phyloP scores from a whole-genome alignment of 2,113 vertebrate species.

The Nesogale talazaci region DNA sequence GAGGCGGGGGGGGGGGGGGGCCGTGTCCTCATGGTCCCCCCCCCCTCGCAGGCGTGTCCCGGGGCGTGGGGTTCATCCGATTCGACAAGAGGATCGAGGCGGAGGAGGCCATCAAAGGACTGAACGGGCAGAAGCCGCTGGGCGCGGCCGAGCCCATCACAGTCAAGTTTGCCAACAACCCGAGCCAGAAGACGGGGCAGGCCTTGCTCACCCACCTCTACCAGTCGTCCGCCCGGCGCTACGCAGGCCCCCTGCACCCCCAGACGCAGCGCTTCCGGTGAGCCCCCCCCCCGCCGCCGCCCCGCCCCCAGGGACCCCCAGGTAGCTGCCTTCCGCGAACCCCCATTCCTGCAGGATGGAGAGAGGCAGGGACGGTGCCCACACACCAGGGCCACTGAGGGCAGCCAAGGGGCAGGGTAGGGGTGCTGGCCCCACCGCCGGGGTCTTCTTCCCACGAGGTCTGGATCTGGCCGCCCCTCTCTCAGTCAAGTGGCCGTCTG shows the following conservation, averaged over 20 bases:
- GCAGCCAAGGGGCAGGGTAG: neutral
- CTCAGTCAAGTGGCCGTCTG: rapidly evolving
- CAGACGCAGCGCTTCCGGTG: conserved; percentile 98
- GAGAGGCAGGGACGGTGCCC: neutral
- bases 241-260: conserved; percentile 94
- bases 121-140: conserved; percentile 96
- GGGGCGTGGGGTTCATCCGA: conserved; percentile 97
- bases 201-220: conserved; percentile 96
- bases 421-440: neutral
- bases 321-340: neutral
- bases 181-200: conserved; percentile 97
- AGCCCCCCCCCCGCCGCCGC: neutral
- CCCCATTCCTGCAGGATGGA: neutral
- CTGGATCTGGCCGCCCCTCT: too few relatives aligned
- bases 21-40: neutral
- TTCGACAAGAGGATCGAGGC: conserved; percentile 98
- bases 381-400: neutral
- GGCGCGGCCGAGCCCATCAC: conserved; percentile 96
- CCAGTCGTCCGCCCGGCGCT: conserved; percentile 94
- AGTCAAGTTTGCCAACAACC: conserved; percentile 98
- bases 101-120: conserved; percentile 96
- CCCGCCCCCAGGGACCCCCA: neutral
- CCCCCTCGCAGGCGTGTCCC: conserved; percentile 91
- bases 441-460: neutral
- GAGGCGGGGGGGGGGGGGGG: neutral